phyloP scores from a whole-genome alignment of 1,140 invertebrate species.

The Archivesica marissinica region DNA sequence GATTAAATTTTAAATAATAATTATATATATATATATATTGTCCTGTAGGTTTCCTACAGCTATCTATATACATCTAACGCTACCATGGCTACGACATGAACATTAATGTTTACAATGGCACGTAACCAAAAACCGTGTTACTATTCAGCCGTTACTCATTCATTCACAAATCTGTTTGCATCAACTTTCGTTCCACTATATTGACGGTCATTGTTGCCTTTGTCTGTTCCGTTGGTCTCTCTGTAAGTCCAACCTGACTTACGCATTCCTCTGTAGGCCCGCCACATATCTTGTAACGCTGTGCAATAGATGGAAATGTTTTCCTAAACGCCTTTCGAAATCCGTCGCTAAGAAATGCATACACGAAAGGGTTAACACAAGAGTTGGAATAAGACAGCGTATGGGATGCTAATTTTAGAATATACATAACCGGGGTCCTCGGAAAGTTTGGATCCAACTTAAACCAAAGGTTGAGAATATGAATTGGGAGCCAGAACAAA shows the following conservation, averaged over 20 bases:
- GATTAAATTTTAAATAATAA: too few species aligned
- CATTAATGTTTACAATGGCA: too few species aligned
- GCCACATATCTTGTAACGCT: constrained; percentile 53
- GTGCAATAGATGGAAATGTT: constrained; percentile 68
- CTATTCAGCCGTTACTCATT: too few species aligned
- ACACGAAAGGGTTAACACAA: constrained; percentile 97
- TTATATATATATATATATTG: too few species aligned
- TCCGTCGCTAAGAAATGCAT: constrained; percentile 95
- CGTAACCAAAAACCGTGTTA: too few species aligned
- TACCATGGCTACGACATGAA: too few species aligned
- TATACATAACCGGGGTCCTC: constrained; percentile 85
- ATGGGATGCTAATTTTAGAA: constrained; percentile 93
- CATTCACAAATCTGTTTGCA: constrained; percentile 60
- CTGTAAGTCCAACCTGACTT: constrained; percentile 21
- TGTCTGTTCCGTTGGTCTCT: constrained; percentile 32
- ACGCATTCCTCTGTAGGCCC: constrained; percentile 39
- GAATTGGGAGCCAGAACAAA: constrained; percentile 97
- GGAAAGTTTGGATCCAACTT: constrained; percentile 81
- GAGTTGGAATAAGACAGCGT: constrained; percentile 97
- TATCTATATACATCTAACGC: too few species aligned
- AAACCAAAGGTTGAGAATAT: constrained; percentile 85
- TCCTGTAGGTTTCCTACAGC: too few species aligned
- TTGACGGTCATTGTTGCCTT: constrained; percentile 19
- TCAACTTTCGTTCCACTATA: constrained; percentile 42
- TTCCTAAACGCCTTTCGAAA: constrained; percentile 91